Base-by-base conservation (phyloP, 37 sponge, comb jelly and placozoan genomes). In the Dysidea cf. avara region DNA sequence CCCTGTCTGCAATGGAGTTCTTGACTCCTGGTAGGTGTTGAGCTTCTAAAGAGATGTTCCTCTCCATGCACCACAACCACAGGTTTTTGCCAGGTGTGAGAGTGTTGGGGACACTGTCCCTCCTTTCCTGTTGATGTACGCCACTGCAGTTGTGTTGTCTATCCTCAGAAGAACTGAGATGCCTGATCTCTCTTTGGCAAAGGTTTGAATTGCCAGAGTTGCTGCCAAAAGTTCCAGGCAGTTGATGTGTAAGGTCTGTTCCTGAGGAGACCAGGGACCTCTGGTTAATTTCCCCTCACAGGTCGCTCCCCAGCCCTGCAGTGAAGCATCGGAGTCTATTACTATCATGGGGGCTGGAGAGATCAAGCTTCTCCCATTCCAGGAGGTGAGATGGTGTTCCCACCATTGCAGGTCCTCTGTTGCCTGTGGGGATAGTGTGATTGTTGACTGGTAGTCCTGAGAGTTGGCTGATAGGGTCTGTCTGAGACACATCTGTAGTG, bases 61-160 rank as follows among this genome's bases (percentile, higher is more conserved):
- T 61, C 36, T 61, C 31, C 5, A 75, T n/a, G n/a, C n/a, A n/a
- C n/a, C n/a, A n/a, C n/a, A n/a, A n/a, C n/a, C n/a, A n/a, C n/a
- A n/a, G n/a, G 62, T 56, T 22, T 46, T 48, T 31, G 81, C 71
- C 31, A 81, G 66, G 1, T 22, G 16, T n/a, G 68, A 47, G 34
- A 68, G 80, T 14, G 17, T 17, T 14, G 14, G 49, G 7, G 70
- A 79, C 24, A 43, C 59, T 11, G 70, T 79, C 14, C 80, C 80
- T 22, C 80, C 80, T 59, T 64, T 75, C 18, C 61, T 16, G 62
- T n/a, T n/a, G n/a, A n/a, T n/a, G n/a, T n/a, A n/a, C n/a, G n/a
- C n/a, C n/a, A n/a, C n/a, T n/a, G n/a, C 75, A 51, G 64, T 75
- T 20, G 56, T 26, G 34, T 43, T 75, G 76, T 75, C 76, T 52